These are phyloP conservation scores for Cephonodes hylas DNA, from an alignment of 2,888 invertebrate genomes.

Conservation along the genomic window DNA sequence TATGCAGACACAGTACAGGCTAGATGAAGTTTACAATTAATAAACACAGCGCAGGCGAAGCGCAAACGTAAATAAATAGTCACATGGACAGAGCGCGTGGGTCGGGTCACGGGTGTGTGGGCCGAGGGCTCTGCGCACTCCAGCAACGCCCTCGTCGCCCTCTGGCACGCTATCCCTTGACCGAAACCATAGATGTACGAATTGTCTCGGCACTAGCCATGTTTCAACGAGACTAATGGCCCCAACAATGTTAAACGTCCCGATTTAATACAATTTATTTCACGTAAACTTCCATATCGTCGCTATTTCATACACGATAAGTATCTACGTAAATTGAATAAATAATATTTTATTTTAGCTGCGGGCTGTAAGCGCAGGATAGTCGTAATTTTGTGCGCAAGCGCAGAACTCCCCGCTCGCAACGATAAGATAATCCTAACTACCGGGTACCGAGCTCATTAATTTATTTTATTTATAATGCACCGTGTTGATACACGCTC, in stretches of 20 bases:
- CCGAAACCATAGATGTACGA: neutral
- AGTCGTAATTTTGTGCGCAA: constrained; percentile 11
- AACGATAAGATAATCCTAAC: constrained; percentile 20
- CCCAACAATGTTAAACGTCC: neutral
- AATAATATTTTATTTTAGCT: constrained; percentile 11
- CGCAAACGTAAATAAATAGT: neutral
- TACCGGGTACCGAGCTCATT: constrained; percentile 20
- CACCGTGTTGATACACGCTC: neutral
- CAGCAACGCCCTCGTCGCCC: neutral
- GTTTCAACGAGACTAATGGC: neutral
- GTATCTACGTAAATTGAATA: constrained; percentile 9
- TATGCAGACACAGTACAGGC: neutral
- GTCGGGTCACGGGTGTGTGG: neutral
- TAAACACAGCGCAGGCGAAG: neutral
- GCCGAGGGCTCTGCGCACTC: neutral
- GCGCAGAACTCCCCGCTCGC: constrained; percentile 25
- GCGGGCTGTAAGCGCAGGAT: neutral
- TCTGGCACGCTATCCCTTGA: constrained; percentile 2
- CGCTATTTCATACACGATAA: neutral
- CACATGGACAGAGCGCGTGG: neutral
- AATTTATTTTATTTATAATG: constrained; percentile 15
- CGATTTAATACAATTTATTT: constrained; percentile 5
- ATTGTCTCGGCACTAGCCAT: neutral
- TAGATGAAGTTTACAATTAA: neutral
- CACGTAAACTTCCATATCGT: neutral